Conservation (phyloP, 1,140 invertebrate genomes). For the Caenorhabditis briggsae region DNA sequence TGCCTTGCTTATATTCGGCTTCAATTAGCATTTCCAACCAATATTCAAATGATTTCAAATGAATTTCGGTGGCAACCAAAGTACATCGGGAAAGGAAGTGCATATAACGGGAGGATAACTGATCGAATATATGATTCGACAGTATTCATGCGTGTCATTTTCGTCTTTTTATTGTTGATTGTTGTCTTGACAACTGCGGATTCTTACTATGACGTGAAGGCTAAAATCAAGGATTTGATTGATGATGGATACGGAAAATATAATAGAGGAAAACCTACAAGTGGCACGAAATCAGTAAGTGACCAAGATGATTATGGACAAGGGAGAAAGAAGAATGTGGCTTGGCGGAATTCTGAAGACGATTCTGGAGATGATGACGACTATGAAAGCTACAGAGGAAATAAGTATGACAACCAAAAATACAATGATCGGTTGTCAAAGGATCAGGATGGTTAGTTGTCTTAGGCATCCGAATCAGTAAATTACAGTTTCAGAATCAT, state of each 20-base stretch:
- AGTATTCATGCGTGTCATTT: neutral
- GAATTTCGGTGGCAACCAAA: neutral
- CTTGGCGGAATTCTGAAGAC: neutral
- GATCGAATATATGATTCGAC: neutral
- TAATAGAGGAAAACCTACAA: neutral
- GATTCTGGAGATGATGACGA: neutral
- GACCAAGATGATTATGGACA: neutral
- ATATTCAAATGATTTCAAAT: conserved; percentile 23
- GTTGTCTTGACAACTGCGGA: neutral
- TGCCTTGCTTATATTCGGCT: neutral
- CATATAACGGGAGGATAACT: neutral
- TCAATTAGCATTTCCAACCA: neutral
- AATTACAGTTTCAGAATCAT: neutral
- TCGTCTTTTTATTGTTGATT: neutral
- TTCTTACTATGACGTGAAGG: conserved; percentile 20
- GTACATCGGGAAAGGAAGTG: neutral
- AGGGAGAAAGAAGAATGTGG: neutral
- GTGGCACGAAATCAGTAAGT: neutral
- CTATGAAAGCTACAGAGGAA: neutral
- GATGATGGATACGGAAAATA: neutral
- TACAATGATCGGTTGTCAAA: neutral
- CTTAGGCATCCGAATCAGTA: neutral
- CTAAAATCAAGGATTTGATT: conserved; percentile 8
- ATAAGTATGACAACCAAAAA: neutral
- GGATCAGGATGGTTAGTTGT: neutral